Conservation (phyloP, 2,113 vertebrate species). For the Atractosteus spatula region DNA sequence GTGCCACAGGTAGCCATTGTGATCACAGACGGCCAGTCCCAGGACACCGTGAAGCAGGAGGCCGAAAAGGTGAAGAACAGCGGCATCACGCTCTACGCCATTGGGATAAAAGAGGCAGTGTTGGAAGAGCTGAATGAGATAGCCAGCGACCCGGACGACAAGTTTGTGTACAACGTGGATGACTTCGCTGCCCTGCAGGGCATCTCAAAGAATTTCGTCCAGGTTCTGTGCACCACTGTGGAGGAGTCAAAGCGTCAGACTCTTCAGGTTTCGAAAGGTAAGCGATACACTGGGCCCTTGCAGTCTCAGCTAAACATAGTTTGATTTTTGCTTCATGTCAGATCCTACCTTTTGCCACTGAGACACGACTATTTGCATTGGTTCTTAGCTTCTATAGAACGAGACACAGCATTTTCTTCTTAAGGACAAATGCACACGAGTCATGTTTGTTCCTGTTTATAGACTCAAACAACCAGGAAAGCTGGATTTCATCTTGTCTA, state of each 20-base stretch:
- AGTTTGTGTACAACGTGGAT: constrained; percentile 57
- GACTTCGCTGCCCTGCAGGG: constrained; percentile 44
- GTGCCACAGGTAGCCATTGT: constrained; percentile 46
- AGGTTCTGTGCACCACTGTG: constrained; percentile 63
- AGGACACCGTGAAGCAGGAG: constrained; percentile 33
- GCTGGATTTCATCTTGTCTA: too few relatives aligned
- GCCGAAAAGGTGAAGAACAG: constrained; percentile 24
- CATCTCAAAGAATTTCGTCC: constrained; percentile 45
- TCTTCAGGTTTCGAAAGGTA: constrained; percentile 43
- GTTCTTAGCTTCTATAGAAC: too few relatives aligned
- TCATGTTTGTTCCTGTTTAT: too few relatives aligned
- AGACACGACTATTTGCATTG: too few relatives aligned
- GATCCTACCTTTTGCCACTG: too few relatives aligned
- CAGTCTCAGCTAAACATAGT: too few relatives aligned
- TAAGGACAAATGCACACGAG: too few relatives aligned
- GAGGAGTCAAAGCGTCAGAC: constrained; percentile 46
- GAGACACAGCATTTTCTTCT: too few relatives aligned
- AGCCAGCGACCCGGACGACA: constrained; percentile 49
- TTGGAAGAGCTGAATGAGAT: constrained; percentile 61
- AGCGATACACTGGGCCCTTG: neutral
- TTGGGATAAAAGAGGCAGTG: constrained; percentile 37
- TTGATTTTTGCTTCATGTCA: too few relatives aligned
- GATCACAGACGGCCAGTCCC: constrained; percentile 37
- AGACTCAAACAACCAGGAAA: too few relatives aligned
- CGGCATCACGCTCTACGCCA: constrained; percentile 42